These are phyloP conservation scores for Carlito syrichta DNA, from an alignment of 2,113 vertebrate species.

Conservation along the genomic window DNA sequence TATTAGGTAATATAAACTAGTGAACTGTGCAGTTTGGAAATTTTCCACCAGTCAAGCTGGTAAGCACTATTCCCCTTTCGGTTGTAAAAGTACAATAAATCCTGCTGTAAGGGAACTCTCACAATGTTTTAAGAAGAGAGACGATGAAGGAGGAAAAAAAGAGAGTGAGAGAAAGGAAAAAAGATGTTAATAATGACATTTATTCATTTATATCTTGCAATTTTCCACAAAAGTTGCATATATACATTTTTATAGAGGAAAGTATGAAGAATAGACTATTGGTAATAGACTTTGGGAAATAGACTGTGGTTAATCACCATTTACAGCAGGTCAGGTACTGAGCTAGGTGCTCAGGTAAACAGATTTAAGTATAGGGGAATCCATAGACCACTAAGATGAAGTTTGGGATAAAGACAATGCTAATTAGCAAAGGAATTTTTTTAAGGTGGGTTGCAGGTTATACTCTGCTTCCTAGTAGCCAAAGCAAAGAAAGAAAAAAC, in stretches of 20 bases:
- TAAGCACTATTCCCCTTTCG: conserved; percentile 65
- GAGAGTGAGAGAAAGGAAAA: neutral
- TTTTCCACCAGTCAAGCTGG: conserved; percentile 66
- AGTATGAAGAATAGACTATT: neutral
- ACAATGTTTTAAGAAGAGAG: conserved; percentile 47
- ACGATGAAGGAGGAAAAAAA: conserved; percentile 22
- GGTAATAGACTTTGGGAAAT: neutral
- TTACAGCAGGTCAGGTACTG: neutral
- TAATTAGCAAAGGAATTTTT: neutral
- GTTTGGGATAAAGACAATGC: neutral
- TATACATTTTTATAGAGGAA: neutral
- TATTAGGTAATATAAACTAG: conserved; percentile 77
- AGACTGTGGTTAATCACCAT: neutral
- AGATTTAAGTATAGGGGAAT: neutral
- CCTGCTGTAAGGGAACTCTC: conserved; percentile 58
- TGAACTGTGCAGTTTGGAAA: conserved; percentile 73
- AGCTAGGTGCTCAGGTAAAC: neutral
- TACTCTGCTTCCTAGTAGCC: neutral
- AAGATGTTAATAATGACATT: neutral
- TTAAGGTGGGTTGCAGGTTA: neutral
- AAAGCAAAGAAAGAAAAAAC: neutral
- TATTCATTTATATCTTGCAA: neutral
- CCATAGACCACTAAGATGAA: neutral
- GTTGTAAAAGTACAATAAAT: conserved; percentile 72
- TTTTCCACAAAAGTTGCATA: neutral